Percentiles rank a stretch among this genome's conserved stretches.
phyloP scores from a whole-genome alignment of 2,888 invertebrate genomes.

The Tyria jacobaeae region DNA sequence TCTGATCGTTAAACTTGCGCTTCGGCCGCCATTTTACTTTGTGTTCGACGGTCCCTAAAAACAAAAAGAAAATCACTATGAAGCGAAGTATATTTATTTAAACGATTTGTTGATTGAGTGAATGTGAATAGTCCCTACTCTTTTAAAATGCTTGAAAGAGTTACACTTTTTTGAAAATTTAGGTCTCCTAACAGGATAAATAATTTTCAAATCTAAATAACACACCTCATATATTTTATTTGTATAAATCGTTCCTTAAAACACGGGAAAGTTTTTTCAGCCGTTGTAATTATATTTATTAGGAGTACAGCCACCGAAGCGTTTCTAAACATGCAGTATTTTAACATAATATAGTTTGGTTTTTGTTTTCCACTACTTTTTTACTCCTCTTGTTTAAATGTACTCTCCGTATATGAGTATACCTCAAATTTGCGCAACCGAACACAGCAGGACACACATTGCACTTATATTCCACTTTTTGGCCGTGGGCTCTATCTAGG shows the following conservation, averaged over 20 bases:
- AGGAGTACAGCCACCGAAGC: too few species aligned
- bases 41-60: slow-evolving; percentile 70
- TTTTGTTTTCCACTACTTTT: not conserved
- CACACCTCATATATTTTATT: too few species aligned
- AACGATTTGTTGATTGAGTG: not conserved
- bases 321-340: not conserved
- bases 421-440: slow-evolving; percentile 67
- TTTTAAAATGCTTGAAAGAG: not conserved
- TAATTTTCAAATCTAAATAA: not conserved
- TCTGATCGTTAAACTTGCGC: slow-evolving; percentile 76
- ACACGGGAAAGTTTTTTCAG: not conserved
- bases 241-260: not conserved
- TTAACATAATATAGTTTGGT: not conserved
- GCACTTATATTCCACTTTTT: slow-evolving; percentile 65
- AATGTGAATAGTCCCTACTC: not conserved
- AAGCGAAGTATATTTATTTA: slow-evolving; percentile 33
- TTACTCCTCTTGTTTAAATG: slow-evolving; percentile 48
- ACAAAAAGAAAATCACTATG: slow-evolving; percentile 72
- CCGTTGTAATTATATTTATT: not conserved
- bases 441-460: slow-evolving; percentile 63
- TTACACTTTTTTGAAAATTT: not conserved
- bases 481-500: slow-evolving; percentile 61
- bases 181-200: not conserved
- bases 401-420: slow-evolving; percentile 70
- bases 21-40: slow-evolving; percentile 72